phyloP scores from a whole-genome alignment of 1,140 invertebrate species.

The Drosophila mauritiana region DNA sequence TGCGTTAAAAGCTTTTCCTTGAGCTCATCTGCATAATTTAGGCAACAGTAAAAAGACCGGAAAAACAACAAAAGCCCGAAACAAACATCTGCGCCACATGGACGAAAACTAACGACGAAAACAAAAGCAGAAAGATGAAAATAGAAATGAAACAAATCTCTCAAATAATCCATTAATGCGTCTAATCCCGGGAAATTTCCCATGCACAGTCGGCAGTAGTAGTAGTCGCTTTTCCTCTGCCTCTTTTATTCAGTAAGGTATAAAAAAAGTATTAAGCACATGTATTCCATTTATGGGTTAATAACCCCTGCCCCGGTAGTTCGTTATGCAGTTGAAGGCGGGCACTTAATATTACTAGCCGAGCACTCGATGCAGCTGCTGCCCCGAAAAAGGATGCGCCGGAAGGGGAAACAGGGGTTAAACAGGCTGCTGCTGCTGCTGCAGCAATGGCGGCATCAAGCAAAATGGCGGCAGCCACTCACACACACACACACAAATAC shows the following conservation, averaged over 20 bases:
- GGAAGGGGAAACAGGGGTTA: slow-evolving; percentile 17
- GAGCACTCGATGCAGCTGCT: slow-evolving; percentile 50
- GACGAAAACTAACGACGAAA: slow-evolving; percentile 9
- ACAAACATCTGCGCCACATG: slow-evolving; percentile 9
- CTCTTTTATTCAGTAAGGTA: slow-evolving; percentile 8
- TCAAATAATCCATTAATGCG: slow-evolving; percentile 69
- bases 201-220: slow-evolving; percentile 15
- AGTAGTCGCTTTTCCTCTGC: not conserved
- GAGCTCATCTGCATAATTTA: slow-evolving; percentile 49
- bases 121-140: slow-evolving; percentile 17
- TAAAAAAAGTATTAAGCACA: slow-evolving; percentile 63
- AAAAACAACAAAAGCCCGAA: slow-evolving; percentile 4
- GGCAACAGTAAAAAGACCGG: slow-evolving; percentile 26
- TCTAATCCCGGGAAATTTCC: slow-evolving; percentile 56
- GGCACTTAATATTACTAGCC: slow-evolving; percentile 72
- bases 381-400: slow-evolving; percentile 35
- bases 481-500: slow-evolving; percentile 10
- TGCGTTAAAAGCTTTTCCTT: slow-evolving; percentile 20
- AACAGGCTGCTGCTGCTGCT: slow-evolving; percentile 15
- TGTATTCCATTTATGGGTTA: slow-evolving; percentile 77
- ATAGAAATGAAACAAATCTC: slow-evolving; percentile 36
- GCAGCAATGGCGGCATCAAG: slow-evolving; percentile 56
- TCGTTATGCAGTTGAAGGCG: slow-evolving; percentile 42
- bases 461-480: slow-evolving; percentile 65
- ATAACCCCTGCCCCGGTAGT: slow-evolving; percentile 62